phyloP scores from a whole-genome alignment of 2,113 vertebrate genomes.

The Saccopteryx leptura region DNA sequence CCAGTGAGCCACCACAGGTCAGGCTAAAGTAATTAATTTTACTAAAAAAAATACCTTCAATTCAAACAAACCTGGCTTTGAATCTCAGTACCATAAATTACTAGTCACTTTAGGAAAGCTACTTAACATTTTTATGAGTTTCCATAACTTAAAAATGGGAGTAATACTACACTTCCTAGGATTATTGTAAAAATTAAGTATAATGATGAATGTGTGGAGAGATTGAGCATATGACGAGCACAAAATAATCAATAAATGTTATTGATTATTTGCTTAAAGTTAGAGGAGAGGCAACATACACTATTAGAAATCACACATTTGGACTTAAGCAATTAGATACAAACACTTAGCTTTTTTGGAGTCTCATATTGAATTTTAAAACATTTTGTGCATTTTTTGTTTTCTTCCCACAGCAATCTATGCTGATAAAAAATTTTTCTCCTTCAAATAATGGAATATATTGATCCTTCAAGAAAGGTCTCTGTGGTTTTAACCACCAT shows the following conservation, averaged over 20 bases:
- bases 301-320: background rate
- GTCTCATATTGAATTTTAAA: background rate
- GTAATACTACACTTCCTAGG: background rate
- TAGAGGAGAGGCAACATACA: background rate
- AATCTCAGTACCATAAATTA: background rate
- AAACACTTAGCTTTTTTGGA: background rate
- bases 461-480: background rate
- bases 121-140: background rate
- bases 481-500: background rate
- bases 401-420: background rate
- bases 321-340: background rate
- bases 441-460: background rate
- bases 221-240: background rate
- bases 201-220: background rate
- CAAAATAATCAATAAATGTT: background rate
- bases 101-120: background rate
- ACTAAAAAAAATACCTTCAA: background rate
- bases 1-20: no score
- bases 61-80: background rate
- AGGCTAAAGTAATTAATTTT: background rate
- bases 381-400: background rate
- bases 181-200: constrained; percentile 10
- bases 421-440: background rate
- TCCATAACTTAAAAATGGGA: background rate
- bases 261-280: background rate